Percentiles rank a stretch among this genome's conserved stretches.
Evolutionary conservation across 1,140 invertebrate genomes (phyloP).

Genomic region (Drosophila setifemur): DNA sequence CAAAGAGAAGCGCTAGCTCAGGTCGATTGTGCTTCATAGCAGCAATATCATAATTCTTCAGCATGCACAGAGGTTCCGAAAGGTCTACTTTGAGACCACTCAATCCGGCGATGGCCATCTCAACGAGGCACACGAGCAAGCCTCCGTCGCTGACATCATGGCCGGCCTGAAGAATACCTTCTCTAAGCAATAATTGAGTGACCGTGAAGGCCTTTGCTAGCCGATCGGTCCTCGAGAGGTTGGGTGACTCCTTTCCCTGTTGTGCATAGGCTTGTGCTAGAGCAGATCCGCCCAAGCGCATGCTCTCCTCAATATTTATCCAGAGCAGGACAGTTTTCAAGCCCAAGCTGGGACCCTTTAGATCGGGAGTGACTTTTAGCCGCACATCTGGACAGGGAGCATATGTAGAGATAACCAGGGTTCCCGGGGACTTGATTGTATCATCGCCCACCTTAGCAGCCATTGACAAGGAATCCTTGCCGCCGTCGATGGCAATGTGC

Average conservation of each 20-base stretch:
- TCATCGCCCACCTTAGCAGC: slow-evolving; percentile 90
- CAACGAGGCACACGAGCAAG: slow-evolving; percentile 92
- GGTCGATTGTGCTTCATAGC: slow-evolving; percentile 70
- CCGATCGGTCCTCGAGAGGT: slow-evolving; percentile 88
- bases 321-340: slow-evolving; percentile 86
- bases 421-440: slow-evolving; percentile 95
- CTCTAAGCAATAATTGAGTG: slow-evolving; percentile 92
- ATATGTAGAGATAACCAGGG: slow-evolving; percentile 96
- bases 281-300: slow-evolving; percentile 94
- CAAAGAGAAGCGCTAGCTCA: slow-evolving; percentile 89
- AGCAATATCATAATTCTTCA: slow-evolving; percentile 19
- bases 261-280: slow-evolving; percentile 95
- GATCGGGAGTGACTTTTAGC: slow-evolving; percentile 93
- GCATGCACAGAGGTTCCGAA: slow-evolving; percentile 29
- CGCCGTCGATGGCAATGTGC: slow-evolving; percentile 97
- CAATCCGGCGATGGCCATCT: slow-evolving; percentile 97
- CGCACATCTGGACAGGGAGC: slow-evolving; percentile 95
- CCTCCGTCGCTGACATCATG: slow-evolving; percentile 99
- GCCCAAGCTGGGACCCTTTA: slow-evolving; percentile 87
- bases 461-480: slow-evolving; percentile 99
- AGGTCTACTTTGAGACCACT: slow-evolving; percentile 90
- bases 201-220: slow-evolving; percentile 90
- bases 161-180: slow-evolving; percentile 90
- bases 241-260: slow-evolving; percentile 91
- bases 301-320: slow-evolving; percentile 87